Percentiles rank a stretch among this genome's conserved stretches.
phyloP scores from a whole-genome alignment of 92 coral and sea anemone genomes.

The Heteractis magnifica region DNA sequence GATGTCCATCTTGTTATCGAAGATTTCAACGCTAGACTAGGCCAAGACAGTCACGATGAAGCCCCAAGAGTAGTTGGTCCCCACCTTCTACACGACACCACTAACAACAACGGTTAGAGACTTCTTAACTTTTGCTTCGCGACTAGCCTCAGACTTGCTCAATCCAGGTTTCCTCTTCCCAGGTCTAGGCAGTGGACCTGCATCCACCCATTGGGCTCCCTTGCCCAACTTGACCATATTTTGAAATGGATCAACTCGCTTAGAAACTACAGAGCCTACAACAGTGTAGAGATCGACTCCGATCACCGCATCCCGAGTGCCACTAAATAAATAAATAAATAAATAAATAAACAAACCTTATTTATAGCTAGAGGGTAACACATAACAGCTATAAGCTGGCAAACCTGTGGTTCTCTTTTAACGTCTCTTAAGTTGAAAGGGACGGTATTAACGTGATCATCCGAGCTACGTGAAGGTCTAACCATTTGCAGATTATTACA shows the following conservation, averaged over 20 bases:
- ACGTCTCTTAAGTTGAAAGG: too few relatives aligned
- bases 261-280: not conserved
- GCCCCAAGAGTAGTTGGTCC: slow-evolving; percentile 25
- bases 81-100: slow-evolving; percentile 5
- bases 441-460: too few relatives aligned
- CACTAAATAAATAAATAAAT: too few relatives aligned
- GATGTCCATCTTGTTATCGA: slow-evolving; percentile 19
- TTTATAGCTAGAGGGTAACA: too few relatives aligned
- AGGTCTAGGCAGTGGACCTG: slow-evolving; percentile 10
- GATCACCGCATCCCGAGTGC: not conserved
- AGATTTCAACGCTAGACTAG: slow-evolving; percentile 20
- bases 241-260: not conserved
- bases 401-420: too few relatives aligned
- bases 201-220: not conserved
- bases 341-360: too few relatives aligned
- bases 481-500: too few relatives aligned
- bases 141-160: not conserved
- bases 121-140: not conserved
- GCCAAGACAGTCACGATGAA: slow-evolving; percentile 15
- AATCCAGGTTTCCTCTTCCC: slow-evolving; percentile 21
- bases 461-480: too few relatives aligned
- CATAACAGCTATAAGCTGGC: too few relatives aligned
- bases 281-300: not conserved
- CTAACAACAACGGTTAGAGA: slow-evolving; percentile 28
- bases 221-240: not conserved